Percentiles rank a stretch among this genome's conserved stretches.
Evolutionary conservation across 2,113 vertebrate species (phyloP).

Genomic region (Otolemur garnettii): DNA sequence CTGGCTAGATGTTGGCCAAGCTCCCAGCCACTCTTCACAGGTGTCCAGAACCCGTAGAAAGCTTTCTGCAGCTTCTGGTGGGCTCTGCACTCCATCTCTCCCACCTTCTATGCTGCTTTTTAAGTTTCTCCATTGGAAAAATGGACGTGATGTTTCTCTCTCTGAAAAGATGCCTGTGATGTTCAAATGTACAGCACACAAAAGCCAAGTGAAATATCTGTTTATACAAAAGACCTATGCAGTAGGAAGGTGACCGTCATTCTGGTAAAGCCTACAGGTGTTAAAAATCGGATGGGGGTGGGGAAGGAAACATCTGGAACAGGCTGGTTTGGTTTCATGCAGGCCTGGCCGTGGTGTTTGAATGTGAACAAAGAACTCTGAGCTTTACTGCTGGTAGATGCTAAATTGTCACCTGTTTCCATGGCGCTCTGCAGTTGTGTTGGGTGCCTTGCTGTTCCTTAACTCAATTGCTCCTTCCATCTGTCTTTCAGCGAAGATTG

Average conservation of each 20-base stretch:
- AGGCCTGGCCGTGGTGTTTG: background rate
- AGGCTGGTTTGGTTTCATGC: background rate
- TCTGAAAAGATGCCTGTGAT: background rate
- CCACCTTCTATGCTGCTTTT: background rate
- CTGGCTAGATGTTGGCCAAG: background rate
- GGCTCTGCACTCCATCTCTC: background rate
- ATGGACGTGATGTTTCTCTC: background rate
- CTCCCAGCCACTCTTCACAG: background rate
- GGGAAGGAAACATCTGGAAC: background rate
- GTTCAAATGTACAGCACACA: background rate
- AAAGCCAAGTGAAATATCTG: background rate
- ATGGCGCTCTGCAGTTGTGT: fast-evolving
- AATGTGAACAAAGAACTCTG: background rate
- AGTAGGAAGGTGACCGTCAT: background rate
- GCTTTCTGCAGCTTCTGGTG: background rate
- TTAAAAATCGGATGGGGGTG: background rate
- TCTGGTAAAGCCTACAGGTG: background rate
- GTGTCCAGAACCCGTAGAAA: background rate
- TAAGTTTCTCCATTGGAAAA: background rate
- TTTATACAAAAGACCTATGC: background rate
- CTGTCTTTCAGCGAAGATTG: background rate
- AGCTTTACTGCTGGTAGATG: background rate
- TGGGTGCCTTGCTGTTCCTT: background rate
- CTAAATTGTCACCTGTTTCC: fast-evolving
- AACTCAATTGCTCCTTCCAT: background rate